Percentiles rank a stretch among this genome's conserved stretches.
These are phyloP conservation scores for Carpatolechia fugitivella DNA, from an alignment of 2,888 invertebrate genomes.

Conservation along the genomic window DNA sequence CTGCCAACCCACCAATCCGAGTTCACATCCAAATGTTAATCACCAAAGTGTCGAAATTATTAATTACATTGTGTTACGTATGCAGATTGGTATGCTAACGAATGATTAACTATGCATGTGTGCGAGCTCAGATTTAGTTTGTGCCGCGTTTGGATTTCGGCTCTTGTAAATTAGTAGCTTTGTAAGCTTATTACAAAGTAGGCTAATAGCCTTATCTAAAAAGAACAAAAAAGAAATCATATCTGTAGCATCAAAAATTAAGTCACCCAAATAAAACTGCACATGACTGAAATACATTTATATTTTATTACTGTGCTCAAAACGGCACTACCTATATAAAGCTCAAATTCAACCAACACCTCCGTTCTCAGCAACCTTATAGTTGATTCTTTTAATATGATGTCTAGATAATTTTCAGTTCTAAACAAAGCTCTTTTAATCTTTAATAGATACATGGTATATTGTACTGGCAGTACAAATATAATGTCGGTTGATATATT, in stretches of 20 bases:
- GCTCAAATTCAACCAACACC: no score
- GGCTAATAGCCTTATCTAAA: no score
- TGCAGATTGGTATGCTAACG: slow-evolving; percentile 76
- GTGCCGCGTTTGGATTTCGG: slow-evolving; percentile 16
- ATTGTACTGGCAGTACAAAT: slow-evolving; percentile 15
- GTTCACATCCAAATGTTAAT: slow-evolving; percentile 72
- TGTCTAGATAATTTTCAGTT: no score
- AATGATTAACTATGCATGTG: slow-evolving; percentile 73
- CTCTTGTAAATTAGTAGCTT: not conserved
- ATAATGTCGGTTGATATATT: slow-evolving; percentile 23
- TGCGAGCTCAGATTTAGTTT: slow-evolving; percentile 40
- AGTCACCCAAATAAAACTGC: no score
- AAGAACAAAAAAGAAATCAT: no score
- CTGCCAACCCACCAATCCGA: slow-evolving; percentile 39
- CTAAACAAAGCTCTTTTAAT: slow-evolving; percentile 21
- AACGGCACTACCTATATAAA: no score
- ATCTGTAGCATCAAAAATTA: no score
- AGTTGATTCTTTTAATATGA: no score
- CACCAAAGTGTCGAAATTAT: slow-evolving; percentile 74
- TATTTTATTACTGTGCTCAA: no score
- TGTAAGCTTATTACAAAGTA: slow-evolving; percentile 6
- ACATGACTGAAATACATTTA: no score
- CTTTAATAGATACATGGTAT: no score
- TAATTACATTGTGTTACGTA: slow-evolving; percentile 72
- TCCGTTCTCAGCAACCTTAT: no score